Evolutionary conservation across 2,888 invertebrate species (phyloP), one percentile per base, ranked within the genome.

Genomic region (Catocala fraxini): DNA sequence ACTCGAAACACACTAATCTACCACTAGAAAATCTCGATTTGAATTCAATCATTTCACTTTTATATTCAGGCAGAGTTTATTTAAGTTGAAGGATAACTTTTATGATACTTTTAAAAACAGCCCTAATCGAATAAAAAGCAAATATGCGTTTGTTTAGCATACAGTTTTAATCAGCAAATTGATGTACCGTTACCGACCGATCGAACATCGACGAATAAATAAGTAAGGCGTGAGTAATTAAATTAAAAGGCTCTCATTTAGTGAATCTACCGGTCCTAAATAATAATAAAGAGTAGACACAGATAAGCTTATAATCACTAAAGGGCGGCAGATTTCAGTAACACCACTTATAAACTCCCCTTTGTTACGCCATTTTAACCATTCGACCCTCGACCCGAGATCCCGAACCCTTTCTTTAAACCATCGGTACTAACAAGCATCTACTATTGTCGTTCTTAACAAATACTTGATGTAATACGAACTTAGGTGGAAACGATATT

Each of bases 261-360:
- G 13, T 52, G 55, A 55, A 53, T 58, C 45, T 61, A 63, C 25
- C 25, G 56, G 65, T 56, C 51, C 62, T 77, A 67, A 81, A 81
- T 81, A 73, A 79, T 77, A 80, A 73, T 76, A 73, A 73, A 76
- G 75, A 77, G 73, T 70, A 61, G 65, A 59, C 59, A 73, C 67
- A 80, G 54, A 68, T 82, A 81, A 82, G 79, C 81, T 68, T 68
- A 68, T 76, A 79, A 78, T 80, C 77, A 75, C 70, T 75, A 74
- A 77, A 77, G 60, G 65, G 69, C 60, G 69, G 65, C 75, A 76
- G 80, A 79, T 80, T 80, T 77, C 80, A 65, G 66, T 74, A 80
- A 79, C 76, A 77, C 77, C 82, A 79, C 79, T 84, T 82, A 80
- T 70, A 78, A 76, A 75, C 54, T 63, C 68, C 65, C 78, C 74